Evolutionary conservation across 2,888 invertebrate genomes (phyloP).

Genomic region (Drosophila paramelanica): DNA sequence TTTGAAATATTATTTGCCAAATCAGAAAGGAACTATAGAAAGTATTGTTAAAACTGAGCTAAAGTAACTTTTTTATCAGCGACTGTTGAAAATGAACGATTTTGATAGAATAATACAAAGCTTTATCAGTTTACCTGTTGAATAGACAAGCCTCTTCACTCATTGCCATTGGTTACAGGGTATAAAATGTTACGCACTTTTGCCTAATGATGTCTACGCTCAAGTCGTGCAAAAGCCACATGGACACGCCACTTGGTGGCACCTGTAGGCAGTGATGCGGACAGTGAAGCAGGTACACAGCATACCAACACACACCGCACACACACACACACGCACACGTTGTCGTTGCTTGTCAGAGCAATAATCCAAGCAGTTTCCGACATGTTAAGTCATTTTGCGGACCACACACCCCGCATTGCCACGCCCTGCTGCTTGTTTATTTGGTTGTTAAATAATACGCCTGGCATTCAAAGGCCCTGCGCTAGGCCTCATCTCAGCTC

Average conservation of each 20-base stretch:
- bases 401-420: slow-evolving; percentile 19
- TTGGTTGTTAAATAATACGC: slow-evolving; percentile 61
- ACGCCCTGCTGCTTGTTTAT: slow-evolving; percentile 32
- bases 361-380: slow-evolving; percentile 68
- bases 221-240: slow-evolving; percentile 55
- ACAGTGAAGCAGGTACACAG: not conserved
- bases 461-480: slow-evolving; percentile 59
- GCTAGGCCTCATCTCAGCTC: slow-evolving; percentile 7
- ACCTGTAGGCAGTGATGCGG: slow-evolving; percentile 53
- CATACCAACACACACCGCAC: not conserved
- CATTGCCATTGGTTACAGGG: not conserved
- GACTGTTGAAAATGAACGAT: no score
- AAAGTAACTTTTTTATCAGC: no score
- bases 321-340: slow-evolving; percentile 3
- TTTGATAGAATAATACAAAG: not conserved
- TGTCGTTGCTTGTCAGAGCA: slow-evolving; percentile 61
- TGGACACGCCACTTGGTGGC: slow-evolving; percentile 35
- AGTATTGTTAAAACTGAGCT: no score
- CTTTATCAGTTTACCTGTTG: not conserved
- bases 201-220: slow-evolving; percentile 64
- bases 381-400: slow-evolving; percentile 74
- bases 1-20: not conserved
- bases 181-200: slow-evolving; percentile 39
- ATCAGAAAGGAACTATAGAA: not conserved
- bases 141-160: not conserved